Conservation (phyloP, 2,113 vertebrate species). For the Macrotis lagotis region DNA sequence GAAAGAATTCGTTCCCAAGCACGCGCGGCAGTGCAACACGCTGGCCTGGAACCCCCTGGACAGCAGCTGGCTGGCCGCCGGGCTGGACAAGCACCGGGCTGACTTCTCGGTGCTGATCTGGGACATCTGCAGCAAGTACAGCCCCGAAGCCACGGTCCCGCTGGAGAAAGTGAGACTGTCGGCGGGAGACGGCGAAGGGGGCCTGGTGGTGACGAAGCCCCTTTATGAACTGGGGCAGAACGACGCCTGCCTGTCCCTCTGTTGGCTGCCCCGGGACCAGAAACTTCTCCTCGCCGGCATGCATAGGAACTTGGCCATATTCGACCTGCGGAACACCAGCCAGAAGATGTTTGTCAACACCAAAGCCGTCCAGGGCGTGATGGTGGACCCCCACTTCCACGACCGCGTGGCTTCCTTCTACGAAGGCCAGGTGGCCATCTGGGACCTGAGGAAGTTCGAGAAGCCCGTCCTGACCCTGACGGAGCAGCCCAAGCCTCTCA, state of each 20-base stretch:
- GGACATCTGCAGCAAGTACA: constrained; percentile 97
- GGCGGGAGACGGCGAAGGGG: constrained; percentile 89
- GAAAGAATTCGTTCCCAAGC: constrained; percentile 99
- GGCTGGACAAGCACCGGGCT: constrained; percentile 96
- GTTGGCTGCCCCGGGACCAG: constrained; percentile 97
- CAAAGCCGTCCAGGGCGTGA: constrained; percentile 98
- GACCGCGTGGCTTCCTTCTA: constrained; percentile 98
- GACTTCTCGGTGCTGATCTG: constrained; percentile 98
- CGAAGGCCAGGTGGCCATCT: constrained; percentile 99
- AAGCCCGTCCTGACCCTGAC: constrained; percentile 97
- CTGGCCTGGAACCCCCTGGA: constrained; percentile 97
- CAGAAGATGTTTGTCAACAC: constrained; percentile 99
- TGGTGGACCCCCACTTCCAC: constrained; percentile 95
- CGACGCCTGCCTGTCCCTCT: constrained; percentile 97
- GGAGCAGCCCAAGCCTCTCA: constrained; percentile 96
- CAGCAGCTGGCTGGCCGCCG: constrained; percentile 95
- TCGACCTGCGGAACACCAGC: constrained; percentile 97
- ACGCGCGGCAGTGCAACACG: constrained; percentile 97
- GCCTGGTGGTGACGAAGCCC: constrained; percentile 94
- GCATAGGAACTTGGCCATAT: constrained; percentile 98
- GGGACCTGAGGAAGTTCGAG: constrained; percentile 98
- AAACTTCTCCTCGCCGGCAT: constrained; percentile 97
- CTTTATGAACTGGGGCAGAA: constrained; percentile 97
- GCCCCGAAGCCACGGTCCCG: constrained; percentile 88
- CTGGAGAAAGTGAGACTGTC: constrained; percentile 94